Base-by-base conservation (phyloP, 2,888 invertebrate genomes). In the Cryptus viduatorius region DNA sequence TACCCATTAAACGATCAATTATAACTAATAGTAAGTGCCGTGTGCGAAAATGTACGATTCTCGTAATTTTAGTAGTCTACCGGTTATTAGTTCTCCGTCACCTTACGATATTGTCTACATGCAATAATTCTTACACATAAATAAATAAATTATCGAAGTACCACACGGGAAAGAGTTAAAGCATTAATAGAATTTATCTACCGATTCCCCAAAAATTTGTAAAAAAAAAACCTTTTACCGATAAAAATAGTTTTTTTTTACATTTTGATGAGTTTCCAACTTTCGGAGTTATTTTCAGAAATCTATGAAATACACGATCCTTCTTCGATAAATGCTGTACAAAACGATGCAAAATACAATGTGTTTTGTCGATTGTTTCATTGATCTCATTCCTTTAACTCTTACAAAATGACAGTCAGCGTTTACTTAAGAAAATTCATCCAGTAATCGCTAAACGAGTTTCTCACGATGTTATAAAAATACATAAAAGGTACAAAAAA, bases 21-120 rank as follows among this genome's bases (percentile, higher is more conserved):
- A 42, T 64, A 72, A 75, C 5, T 3, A 75, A 65, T 64, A 5
- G 14, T 19, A 14, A 16, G 61, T 61, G 19, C 29, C 50, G 24
- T 65, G 37, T 53, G 48, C 14, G 50, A 65, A 3, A 65, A 65
- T 65, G 3, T 2, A 16, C 59, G 29, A 73, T 48, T 65, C 24
- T 7, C 64, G n/a, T 73, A 14, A 42, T 16, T 14, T 31, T 46
- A 42, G 0, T 37, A 78, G 16, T 31, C 24, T 31, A 5, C 37
- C 53, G 24, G 10, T 81, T 67, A 42, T 48, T 50, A 31, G n/a
- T 69, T 61, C 29, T 67, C 84, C 81, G 50, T 56, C 73, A 81
- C 81, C 81, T 24, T 42, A 42, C 5, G 16, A 4, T 72, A 73
- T 37, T 37, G 4, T 37, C 1, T 7, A 14, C 84, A 69, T 81